Conservation (phyloP, 2,797 vertebrate genomes). For the Chelon auratus region DNA sequence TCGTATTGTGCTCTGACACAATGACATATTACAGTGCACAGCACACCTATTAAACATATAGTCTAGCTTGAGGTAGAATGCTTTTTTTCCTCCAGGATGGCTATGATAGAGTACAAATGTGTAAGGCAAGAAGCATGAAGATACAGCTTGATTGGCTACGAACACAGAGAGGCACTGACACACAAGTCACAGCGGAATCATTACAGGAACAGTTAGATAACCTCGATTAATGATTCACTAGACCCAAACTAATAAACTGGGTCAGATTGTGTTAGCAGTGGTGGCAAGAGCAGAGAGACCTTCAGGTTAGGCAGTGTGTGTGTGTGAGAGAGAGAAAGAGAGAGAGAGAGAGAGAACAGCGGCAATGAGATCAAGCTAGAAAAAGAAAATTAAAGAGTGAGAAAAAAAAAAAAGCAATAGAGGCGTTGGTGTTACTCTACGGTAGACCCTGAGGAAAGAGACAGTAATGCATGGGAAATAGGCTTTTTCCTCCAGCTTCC, state of each 20-base stretch:
- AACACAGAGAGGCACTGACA: slow-evolving; percentile 64
- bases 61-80: slow-evolving; percentile 63
- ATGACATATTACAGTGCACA: slow-evolving; percentile 81
- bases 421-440: slow-evolving; percentile 71
- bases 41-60: slow-evolving; percentile 81
- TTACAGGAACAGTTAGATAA: slow-evolving; percentile 82
- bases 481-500: slow-evolving; percentile 68
- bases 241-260: slow-evolving; percentile 83
- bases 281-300: slow-evolving; percentile 66
- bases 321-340: background rate
- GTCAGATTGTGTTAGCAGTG: slow-evolving; percentile 80
- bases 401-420: slow-evolving; percentile 43
- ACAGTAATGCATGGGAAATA: slow-evolving; percentile 77
- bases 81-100: slow-evolving; percentile 40
- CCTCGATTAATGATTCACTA: slow-evolving; percentile 83
- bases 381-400: slow-evolving; percentile 69
- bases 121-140: slow-evolving; percentile 22
- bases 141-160: slow-evolving; percentile 52
- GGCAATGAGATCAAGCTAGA: slow-evolving; percentile 33
- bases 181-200: slow-evolving; percentile 64
- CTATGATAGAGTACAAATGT: slow-evolving; percentile 71
- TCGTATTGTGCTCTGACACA: slow-evolving; percentile 81
- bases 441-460: slow-evolving; percentile 70
- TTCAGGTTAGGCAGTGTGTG: slow-evolving; percentile 60
- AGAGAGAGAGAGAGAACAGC: slow-evolving; percentile 32